Base-by-base conservation (phyloP, 2,888 invertebrate species). In the Morpho achilles region DNA sequence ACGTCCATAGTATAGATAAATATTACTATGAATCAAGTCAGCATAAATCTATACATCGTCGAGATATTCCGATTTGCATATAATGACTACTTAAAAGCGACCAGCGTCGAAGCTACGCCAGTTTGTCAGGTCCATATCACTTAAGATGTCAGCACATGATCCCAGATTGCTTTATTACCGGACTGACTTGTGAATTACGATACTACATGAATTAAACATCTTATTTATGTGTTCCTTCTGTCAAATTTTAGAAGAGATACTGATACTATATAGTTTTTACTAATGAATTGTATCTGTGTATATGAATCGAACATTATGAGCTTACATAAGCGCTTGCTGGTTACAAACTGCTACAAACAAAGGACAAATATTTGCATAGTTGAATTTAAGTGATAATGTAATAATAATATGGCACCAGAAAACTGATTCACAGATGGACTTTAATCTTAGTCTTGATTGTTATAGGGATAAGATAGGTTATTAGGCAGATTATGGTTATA, bases 11-110 rank as follows among this genome's bases (percentile, higher is more conserved):
- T 39, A 52, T 10, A 16, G 32, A 41, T 39, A 45, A 45, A 45
- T 45, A 39, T 45, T 32, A 39, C 32, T 45, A 45, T 52, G 23
- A 41, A 50, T 32, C 32, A 32, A 54, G 45, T 42, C 50, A 43
- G 44, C 47, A 48, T 48, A 50, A 43, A 54, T 58, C 54, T 53
- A 77, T 71, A 65, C 70, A 80, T 82, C 82, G 79, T 76, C 82
- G 80, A 79, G 79, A 77, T 75, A 70, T 73, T 67, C 76, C 76
- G 68, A 83, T 85, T 84, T 81, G 78, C 84, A 84, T 84, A 84
- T 83, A 84, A 84, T 84, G 79, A 81, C 84, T 84, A 78, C 80
- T 83, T 82, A 80, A 78, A 84, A 79, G 74, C 78, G 72, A 76
- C 77, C 77, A 77, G 76, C 75, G 74, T 80, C 76, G 77, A 77